Evolutionary conservation across 2,888 invertebrate genomes (phyloP).

Genomic region (Noctua pronuba): DNA sequence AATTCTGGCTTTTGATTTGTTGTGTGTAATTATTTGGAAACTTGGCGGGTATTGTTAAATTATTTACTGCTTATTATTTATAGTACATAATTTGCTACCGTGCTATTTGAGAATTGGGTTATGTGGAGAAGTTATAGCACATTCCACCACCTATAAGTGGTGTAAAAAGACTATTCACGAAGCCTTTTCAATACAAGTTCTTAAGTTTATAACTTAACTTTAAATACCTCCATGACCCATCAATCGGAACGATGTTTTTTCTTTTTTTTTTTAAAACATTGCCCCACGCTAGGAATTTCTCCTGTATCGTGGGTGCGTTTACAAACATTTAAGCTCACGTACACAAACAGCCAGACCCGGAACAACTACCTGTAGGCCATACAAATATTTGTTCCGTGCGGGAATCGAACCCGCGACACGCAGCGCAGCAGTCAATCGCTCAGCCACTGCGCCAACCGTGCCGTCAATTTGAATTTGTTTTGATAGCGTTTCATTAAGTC

Average conservation of each 20-base stretch:
- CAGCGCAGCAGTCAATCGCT: too few relatives aligned
- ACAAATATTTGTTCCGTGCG: too few relatives aligned
- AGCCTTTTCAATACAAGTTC: background rate
- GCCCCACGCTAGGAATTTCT: too few relatives aligned
- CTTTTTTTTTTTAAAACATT: too few relatives aligned
- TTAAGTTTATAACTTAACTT: background rate
- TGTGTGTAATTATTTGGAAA: constrained; percentile 38
- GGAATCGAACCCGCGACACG: too few relatives aligned
- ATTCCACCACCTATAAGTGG: background rate
- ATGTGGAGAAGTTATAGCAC: background rate
- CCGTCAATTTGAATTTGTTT: too few relatives aligned
- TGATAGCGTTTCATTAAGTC: background rate
- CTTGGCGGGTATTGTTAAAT: constrained; percentile 7
- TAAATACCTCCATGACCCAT: background rate
- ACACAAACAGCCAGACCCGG: too few relatives aligned
- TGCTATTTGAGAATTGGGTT: background rate
- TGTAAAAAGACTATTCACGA: background rate
- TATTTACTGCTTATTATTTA: constrained; percentile 16
- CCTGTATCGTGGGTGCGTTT: too few relatives aligned
- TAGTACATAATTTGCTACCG: constrained; percentile 3
- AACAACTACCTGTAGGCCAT: too few relatives aligned
- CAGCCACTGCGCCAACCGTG: too few relatives aligned
- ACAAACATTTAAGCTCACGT: too few relatives aligned
- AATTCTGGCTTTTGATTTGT: constrained; percentile 45
- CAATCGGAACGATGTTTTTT: too few relatives aligned